Evolutionary conservation across 37 sponge, comb jelly and placozoan genomes (phyloP).

Genomic region (Cliona cf. orientalis): DNA sequence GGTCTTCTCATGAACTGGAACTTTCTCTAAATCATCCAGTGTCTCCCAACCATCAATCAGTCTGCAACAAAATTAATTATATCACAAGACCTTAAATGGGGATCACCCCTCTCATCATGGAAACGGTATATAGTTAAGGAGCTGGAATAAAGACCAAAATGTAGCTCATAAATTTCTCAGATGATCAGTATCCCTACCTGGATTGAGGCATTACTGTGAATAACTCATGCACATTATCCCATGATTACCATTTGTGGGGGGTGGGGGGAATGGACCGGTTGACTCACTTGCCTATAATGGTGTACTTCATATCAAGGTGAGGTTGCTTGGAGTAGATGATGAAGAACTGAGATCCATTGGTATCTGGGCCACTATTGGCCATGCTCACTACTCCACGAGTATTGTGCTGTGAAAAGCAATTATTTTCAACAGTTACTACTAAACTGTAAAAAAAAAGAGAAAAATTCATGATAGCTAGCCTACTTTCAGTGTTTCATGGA

Average conservation of each 20-base stretch:
- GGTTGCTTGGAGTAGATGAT: slow-evolving; percentile 95
- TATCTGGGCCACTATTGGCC: slow-evolving; percentile 97
- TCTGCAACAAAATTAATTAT: slow-evolving; percentile 25
- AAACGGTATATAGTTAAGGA: background rate
- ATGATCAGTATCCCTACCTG: background rate
- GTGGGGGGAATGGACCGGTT: too few species aligned
- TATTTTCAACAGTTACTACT: background rate
- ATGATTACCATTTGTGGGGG: background rate
- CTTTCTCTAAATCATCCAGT: slow-evolving; percentile 95
- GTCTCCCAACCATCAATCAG: slow-evolving; percentile 97
- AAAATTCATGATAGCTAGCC: too few species aligned
- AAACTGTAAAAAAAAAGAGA: background rate
- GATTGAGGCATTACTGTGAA: too few species aligned
- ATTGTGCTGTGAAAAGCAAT: slow-evolving; percentile 70
- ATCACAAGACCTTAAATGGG: too few species aligned
- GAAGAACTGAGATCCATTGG: slow-evolving; percentile 98
- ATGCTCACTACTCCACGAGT: slow-evolving; percentile 93
- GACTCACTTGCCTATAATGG: slow-evolving; percentile 91
- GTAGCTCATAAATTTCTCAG: too few species aligned
- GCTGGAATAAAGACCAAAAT: too few species aligned
- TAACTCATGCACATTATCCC: too few species aligned
- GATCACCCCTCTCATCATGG: background rate
- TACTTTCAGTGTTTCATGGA: slow-evolving; percentile 92
- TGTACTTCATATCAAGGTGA: slow-evolving; percentile 92
- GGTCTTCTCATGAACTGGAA: slow-evolving; percentile 96